These are phyloP conservation scores for roundworm (Caenorhabditis elegans) DNA, from an alignment of 1,140 invertebrate species.

Conservation along the genomic window WBcel235 BX284602.5:10178501-10179000, in stretches of 20 bases:
- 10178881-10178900: background rate
- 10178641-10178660: conserved; percentile 52
- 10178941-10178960: background rate
- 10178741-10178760: conserved; percentile 62
- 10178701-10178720: conserved; percentile 53
- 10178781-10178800: conserved; percentile 50
- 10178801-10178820: conserved; percentile 47
- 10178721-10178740: conserved; percentile 54
- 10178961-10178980: background rate
- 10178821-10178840: conserved; percentile 49
- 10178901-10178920: background rate
- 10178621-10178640: conserved; percentile 47
- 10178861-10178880: conserved; percentile 50
- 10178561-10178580: conserved; percentile 61
- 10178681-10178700: conserved; percentile 45
- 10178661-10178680: conserved; percentile 46
- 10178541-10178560: conserved; percentile 47
- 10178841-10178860: conserved; percentile 53
- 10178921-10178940: background rate
- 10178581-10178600: conserved; percentile 41
- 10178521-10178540: conserved; percentile 49
- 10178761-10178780: conserved; percentile 51
- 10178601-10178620: conserved; percentile 43
- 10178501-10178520: conserved; percentile 48
- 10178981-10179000: background rate